Base-by-base conservation (phyloP, 1,140 invertebrate species). In the Platyscapa corneri region DNA sequence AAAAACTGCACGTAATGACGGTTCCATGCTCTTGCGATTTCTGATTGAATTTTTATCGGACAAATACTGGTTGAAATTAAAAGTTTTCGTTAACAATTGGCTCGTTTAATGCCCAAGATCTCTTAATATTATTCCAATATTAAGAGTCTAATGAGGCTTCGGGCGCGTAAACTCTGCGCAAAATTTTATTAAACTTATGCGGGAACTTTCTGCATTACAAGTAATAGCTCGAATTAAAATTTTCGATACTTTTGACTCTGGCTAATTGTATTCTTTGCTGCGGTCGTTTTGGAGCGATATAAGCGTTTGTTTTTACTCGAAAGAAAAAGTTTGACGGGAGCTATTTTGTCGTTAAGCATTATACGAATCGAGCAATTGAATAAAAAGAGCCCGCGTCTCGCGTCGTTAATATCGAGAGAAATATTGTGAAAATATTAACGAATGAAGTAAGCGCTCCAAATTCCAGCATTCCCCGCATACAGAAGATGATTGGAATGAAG, bases 391-490 rank as follows among this genome's bases (percentile, higher is more conserved):
- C 46, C 0, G 42, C 14, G 32, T 23, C 27, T 39, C 34, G 27
- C 0, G 53, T 20, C 37, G 56, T 67, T 56, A 85, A 76, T 49
- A 37, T 72, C 16, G 34, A n/a, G 39, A 37, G 30, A 67, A 34
- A 77, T 67, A 79, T 84, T 60, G 65, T 10, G 64, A 56, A 72
- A 84, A 56, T 84, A 84, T 70, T 79, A 84, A 79, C 75, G 56
- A 79, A 84, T 84, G 32, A 42, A 56, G 39, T 20, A 7, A 72
- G 30, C 37, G 82, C 27, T 83, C 82, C 53, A 56, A 53, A 83
- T 67, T 67, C 60, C 60, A 77, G 20, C 56, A 83, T 77, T 83
- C 82, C 42, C 56, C 12, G 32, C 56, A 65, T 64, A 74, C 37
- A 23, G 78, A 74, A 65, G 30, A 77, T 76, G 64, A 86, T 72